Evolutionary conservation across 1,140 invertebrate genomes (phyloP), one percentile per base, ranked within the genome.

Genomic region (Microplitis demolitor): DNA sequence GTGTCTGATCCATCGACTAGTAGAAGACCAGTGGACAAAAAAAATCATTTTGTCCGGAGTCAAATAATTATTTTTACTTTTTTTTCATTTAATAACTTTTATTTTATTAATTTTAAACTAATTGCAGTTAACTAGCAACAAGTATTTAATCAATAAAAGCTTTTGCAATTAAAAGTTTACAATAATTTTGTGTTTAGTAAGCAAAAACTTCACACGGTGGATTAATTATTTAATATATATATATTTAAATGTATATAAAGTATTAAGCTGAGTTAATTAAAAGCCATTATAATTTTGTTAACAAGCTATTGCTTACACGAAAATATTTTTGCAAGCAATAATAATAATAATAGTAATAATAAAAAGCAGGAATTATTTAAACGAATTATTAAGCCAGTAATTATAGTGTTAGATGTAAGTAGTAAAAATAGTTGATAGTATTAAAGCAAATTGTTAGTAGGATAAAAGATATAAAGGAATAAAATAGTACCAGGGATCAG

Each of bases 11-110:
- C 63, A 66, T 66, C 14, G 39, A 64, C 37, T n/a, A 35, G 63
- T 66, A 66, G 63, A 66, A 66, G 63, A 66, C 63, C 63, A 66
- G 63, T 66, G 45, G 16, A 37, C 9, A 66, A 51, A 64, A 64
- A 66, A 66, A 33, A 16, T 66, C 63, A 66, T 51, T 66, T 51
- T 51, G 24, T 45, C 63, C 39, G 63, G 63, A 66, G 63, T 66
- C 39, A 66, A 64, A 35, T 33, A 63, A 66, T 51, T 24, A 39
- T 64, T n/a, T 45, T 64, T 63, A 62, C 11, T 39, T 63, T 37
- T 63, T 63, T 39, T 63, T 33, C 34, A 39, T 64, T 64, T 6
- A 64, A 64, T 9, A 63, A 63, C 37, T 39, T 39, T 39, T 6
- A 39, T 14, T 14, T 34, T 0, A 61, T 64, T 24, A 24, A 24